These are phyloP conservation scores for Mesorhabditis belari DNA, from an alignment of 2,888 invertebrate species.

Conservation along the genomic window DNA sequence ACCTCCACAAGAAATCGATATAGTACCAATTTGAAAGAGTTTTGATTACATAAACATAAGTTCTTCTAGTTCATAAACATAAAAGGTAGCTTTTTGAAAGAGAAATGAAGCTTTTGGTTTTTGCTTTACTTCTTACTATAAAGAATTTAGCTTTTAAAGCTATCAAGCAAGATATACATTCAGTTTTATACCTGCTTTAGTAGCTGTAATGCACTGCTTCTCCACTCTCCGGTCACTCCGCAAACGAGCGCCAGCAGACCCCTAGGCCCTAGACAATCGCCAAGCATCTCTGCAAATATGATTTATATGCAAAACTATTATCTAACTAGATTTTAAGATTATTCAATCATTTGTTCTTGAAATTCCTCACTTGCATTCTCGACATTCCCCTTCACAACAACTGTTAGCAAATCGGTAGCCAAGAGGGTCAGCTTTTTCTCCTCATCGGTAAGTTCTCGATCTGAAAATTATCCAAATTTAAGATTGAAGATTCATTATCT, in stretches of 20 bases:
- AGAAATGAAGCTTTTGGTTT: no score
- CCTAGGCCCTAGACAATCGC: slow-evolving; percentile 39
- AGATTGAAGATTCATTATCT: no score
- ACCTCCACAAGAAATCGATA: no score
- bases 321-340: neutral
- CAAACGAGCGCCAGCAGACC: slow-evolving; percentile 5
- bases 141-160: no score
- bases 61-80: no score
- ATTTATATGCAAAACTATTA: neutral
- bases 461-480: slow-evolving; percentile 2
- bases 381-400: slow-evolving; percentile 63
- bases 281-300: neutral
- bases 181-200: slow-evolving; percentile 70
- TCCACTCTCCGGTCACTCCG: slow-evolving; percentile 32
- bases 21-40: no score
- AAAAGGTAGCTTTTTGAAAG: no score
- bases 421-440: slow-evolving; percentile 75
- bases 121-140: no score
- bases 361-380: slow-evolving; percentile 29
- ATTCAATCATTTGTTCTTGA: neutral
- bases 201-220: slow-evolving; percentile 34
- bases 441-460: slow-evolving; percentile 55
- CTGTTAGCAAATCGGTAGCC: slow-evolving; percentile 79
- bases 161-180: no score
- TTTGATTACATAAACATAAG: no score